A percentile compares a stretch with the other conserved stretches of the same genome.
Conservation (phyloP, 2,888 invertebrate genomes). For the Steinernema scapterisci region DNA sequence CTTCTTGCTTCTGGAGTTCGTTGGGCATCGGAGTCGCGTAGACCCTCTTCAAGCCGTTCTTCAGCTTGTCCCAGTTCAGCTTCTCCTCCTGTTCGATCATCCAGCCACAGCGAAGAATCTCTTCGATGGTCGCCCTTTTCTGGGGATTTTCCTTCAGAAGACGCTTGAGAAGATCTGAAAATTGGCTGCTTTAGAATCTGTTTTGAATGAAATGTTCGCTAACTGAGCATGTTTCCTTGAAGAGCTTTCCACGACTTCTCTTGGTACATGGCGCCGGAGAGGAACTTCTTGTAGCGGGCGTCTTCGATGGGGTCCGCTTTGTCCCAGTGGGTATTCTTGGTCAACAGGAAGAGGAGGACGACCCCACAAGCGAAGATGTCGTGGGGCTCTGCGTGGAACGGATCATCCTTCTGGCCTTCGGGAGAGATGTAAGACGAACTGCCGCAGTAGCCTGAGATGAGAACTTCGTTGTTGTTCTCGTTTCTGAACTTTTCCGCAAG, state of each 20-base stretch:
- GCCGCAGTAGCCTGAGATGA: neutral
- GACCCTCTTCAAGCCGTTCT: neutral
- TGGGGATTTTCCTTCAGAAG: neutral
- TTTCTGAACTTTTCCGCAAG: neutral
- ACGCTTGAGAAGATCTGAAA: neutral
- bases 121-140: neutral
- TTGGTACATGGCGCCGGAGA: constrained; percentile 17
- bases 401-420: neutral
- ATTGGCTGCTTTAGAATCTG: neutral
- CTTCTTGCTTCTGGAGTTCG: neutral
- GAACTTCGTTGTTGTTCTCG: constrained; percentile 12
- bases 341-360: constrained; percentile 14
- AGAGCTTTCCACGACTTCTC: constrained; percentile 9
- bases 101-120: neutral
- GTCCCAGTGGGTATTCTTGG: constrained; percentile 17
- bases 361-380: constrained; percentile 22
- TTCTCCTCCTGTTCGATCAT: neutral
- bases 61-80: constrained; percentile 19
- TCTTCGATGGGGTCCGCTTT: constrained; percentile 19
- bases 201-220: neutral
- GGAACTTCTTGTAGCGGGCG: constrained; percentile 7
- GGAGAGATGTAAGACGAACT: constrained; percentile 11
- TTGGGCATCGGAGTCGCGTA: constrained; percentile 23
- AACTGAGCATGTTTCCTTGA: neutral
- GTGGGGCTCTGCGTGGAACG: constrained; percentile 11